Evolutionary conservation across 2,113 vertebrate genomes (phyloP).

Genomic region (Scopus umbretta): DNA sequence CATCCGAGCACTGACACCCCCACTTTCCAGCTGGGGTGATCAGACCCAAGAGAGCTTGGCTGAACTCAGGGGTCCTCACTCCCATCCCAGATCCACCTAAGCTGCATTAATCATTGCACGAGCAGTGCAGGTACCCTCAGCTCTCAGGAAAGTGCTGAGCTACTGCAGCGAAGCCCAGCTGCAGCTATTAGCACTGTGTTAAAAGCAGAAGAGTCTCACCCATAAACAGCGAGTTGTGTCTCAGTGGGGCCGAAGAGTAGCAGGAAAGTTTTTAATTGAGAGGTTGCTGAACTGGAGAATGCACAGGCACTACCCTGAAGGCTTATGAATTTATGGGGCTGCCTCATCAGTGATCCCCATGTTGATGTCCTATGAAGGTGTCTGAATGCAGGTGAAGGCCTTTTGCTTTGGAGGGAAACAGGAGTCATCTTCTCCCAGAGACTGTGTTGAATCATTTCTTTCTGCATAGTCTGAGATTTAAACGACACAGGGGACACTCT

Average conservation of each 20-base stretch:
- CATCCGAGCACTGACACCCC: background rate
- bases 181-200: rapidly evolving
- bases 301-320: background rate
- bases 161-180: background rate
- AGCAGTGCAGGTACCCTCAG: rapidly evolving
- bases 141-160: background rate
- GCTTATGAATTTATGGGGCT: background rate
- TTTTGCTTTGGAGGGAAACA: background rate
- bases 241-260: rapidly evolving
- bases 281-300: background rate
- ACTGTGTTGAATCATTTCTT: background rate
- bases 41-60: background rate
- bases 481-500: background rate
- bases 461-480: background rate
- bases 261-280: background rate
- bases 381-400: too few relatives aligned
- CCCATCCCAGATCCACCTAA: background rate
- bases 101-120: background rate
- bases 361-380: rapidly evolving
- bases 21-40: background rate
- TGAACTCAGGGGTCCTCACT: background rate
- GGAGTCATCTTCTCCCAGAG: background rate
- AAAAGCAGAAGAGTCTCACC: background rate
- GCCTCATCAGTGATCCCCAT: rapidly evolving
- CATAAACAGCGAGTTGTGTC: rapidly evolving